Conservation (phyloP, 1,140 invertebrate genomes). For the Pseudachorutes palmiensis region DNA sequence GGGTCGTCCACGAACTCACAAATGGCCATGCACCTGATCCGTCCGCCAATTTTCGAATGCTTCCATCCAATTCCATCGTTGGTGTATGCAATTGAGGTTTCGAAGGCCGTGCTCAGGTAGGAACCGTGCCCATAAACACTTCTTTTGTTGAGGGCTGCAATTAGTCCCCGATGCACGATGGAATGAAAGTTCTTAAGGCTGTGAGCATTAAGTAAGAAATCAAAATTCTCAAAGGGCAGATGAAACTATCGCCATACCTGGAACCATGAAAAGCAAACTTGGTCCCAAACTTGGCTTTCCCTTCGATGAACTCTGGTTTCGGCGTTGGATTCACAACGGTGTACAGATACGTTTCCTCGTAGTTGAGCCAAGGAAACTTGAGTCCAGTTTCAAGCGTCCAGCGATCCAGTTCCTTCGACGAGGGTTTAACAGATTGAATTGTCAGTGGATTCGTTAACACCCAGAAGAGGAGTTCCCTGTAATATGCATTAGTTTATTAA, state of each 20-base stretch:
- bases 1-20: slow-evolving; percentile 7
- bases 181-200: slow-evolving; percentile 10
- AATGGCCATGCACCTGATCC: background rate
- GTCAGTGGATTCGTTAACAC: slow-evolving; percentile 12
- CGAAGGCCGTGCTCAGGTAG: background rate
- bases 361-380: background rate
- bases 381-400: background rate
- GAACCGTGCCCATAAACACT: slow-evolving; percentile 1
- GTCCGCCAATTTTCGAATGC: background rate
- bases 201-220: too few species aligned
- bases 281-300: background rate
- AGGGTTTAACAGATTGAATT: background rate
- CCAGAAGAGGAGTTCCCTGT: slow-evolving; percentile 12
- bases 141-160: background rate
- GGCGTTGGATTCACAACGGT: slow-evolving; percentile 6
- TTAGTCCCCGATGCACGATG: slow-evolving; percentile 5
- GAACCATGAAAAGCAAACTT: slow-evolving; percentile 8
- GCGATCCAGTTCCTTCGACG: background rate
- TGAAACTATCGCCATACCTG: too few species aligned
- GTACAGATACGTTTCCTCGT: background rate
- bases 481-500: too few species aligned
- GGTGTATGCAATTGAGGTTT: background rate
- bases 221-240: too few species aligned
- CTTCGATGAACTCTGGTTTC: background rate
- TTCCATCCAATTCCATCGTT: background rate